Evolutionary conservation across 1,140 invertebrate genomes (phyloP), one percentile per base, ranked within the genome.

Genomic region (Aphis craccivora): DNA sequence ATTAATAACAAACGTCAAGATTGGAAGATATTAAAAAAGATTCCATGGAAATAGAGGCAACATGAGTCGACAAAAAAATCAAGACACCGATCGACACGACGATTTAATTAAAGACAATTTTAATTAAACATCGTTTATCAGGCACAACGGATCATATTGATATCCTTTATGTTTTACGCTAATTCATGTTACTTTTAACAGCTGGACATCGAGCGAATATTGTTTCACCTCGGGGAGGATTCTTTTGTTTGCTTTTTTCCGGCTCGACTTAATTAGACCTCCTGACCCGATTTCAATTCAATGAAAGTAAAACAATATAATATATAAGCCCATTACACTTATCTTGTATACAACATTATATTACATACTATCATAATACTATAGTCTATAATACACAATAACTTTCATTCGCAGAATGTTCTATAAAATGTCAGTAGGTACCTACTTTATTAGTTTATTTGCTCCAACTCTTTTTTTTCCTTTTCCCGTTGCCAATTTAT

Each of bases 71-170:
- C 76, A 43, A 83, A 93, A 84, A 45, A 37, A 51, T 86, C 83
- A 67, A 84, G 35, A 93, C 84, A 86, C 76, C 35, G 48, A 93
- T 86, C 45, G 55, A 90, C 43, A 37, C 91, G 25, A 76, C 60
- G 60, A 76, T 76, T 93, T 93, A 92, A 92, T 92, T 92, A 93
- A 93, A 93, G 91, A 86, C 91, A 86, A 93, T 93, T 93, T 93
- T 93, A 93, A 93, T 86, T 93, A 93, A 93, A 93, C 91, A 93
- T 83, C 91, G 91, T 93, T 93, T 93, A 93, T 93, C 91, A 53
- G 45, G 30, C 43, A 83, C 81, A 86, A 53, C 76, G 76, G 45
- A 93, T 93, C 91, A 45, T 89, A 55, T 89, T n/a, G 53, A 90
- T 90, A 90, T 67, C 53, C 89, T 90, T 90, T 90, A 90, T 90